Conservation (phyloP, 2,888 invertebrate species). For the Platycnemis pennipes region DNA sequence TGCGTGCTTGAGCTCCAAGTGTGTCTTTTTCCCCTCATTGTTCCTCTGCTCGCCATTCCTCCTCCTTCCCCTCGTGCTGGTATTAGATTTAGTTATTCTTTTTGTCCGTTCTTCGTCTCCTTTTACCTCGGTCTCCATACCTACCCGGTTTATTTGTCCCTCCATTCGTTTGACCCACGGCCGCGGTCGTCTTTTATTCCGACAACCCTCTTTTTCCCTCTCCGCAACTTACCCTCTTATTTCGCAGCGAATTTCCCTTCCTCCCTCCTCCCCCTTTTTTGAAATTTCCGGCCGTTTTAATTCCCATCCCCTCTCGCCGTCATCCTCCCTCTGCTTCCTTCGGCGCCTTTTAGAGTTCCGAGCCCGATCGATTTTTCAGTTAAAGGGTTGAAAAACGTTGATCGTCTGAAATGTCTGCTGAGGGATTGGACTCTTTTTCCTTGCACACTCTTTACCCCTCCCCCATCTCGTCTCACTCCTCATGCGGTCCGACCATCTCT, state of each 20-base stretch:
- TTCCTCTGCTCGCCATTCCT: neutral
- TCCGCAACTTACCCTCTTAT: neutral
- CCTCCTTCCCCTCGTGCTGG: neutral
- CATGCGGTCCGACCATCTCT: neutral
- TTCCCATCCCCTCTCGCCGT: no score
- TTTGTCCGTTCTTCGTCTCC: neutral
- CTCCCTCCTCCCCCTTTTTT: neutral
- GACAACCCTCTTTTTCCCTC: neutral
- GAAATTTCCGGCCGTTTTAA: neutral
- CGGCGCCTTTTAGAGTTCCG: neutral
- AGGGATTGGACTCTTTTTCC: neutral
- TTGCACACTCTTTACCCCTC: neutral
- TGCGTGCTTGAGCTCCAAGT: neutral
- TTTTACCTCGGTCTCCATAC: neutral
- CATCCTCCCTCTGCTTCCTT: neutral
- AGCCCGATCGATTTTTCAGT: neutral
- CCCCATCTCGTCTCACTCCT: neutral
- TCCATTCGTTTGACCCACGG: neutral
- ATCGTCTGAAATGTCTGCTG: neutral
- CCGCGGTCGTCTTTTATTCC: neutral
- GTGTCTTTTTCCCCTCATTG: conserved; percentile 5
- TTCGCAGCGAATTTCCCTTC: no score
- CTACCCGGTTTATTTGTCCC: neutral
- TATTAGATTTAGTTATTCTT: conserved; percentile 29
- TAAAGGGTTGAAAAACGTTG: neutral